Evolutionary conservation across 64 coral and sea anemone genomes (phyloP).

Genomic region (Orbicella faveolata): DNA sequence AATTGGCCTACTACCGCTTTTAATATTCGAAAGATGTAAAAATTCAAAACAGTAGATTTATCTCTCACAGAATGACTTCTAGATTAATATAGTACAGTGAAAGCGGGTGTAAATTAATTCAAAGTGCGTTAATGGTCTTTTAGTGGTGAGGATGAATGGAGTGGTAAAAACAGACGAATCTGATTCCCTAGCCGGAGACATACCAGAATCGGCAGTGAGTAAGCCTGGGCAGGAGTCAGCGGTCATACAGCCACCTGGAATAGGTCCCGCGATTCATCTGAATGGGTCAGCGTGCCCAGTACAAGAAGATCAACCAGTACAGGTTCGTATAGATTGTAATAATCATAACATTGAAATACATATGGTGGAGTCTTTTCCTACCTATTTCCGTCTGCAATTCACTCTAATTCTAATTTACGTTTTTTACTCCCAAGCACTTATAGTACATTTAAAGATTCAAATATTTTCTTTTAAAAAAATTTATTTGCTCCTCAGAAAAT

Average conservation of each 20-base stretch:
- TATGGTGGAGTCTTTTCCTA: too few relatives aligned
- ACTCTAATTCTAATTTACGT: too few relatives aligned
- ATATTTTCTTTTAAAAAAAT: too few relatives aligned
- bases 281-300: conserved; percentile 81
- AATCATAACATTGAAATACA: too few relatives aligned
- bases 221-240: conserved; percentile 28
- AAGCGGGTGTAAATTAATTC: background rate
- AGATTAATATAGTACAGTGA: background rate
- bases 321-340: conserved; percentile 18
- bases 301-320: conserved; percentile 70
- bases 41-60: too few relatives aligned
- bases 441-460: too few relatives aligned
- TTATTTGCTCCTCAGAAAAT: too few relatives aligned
- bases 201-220: conserved; percentile 12
- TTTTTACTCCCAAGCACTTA: too few relatives aligned
- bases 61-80: background rate
- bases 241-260: conserved; percentile 80
- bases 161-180: conserved; percentile 72
- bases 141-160: conserved; percentile 83
- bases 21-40: too few relatives aligned
- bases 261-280: conserved; percentile 88
- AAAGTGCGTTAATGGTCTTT: background rate
- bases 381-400: too few relatives aligned
- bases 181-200: conserved; percentile 46
- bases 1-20: too few relatives aligned